Evolutionary conservation across 1,140 invertebrate species (phyloP), one percentile per base, ranked within the genome.

Genomic region (Megathymus violae): DNA sequence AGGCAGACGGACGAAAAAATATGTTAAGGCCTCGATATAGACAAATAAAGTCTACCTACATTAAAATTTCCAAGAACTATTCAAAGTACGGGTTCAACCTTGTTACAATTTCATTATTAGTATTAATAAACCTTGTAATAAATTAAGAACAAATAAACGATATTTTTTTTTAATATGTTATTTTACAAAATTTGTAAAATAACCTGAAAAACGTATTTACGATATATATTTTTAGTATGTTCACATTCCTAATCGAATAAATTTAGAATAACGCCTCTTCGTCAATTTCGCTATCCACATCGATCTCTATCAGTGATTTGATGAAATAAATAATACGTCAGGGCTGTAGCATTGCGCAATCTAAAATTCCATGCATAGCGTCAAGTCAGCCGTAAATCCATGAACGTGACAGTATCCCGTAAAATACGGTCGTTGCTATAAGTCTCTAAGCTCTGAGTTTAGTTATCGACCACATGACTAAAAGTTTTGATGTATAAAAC

Each of bases 351-450:
- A 58, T 58, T 58, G 52, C 52, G 52, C 52, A 58, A 58, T 58
- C 40, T 58, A 58, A 44, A 58, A 58, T 58, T 58, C 52, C 52
- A 36, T 19, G 52, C 52, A 58, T 58, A 58, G 40, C 52, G 41
- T n/a, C 40, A 58, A 58, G 40, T 58, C 52, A 58, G 38, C 41
- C 52, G 52, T 58, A 58, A 58, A 58, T 58, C 52, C 52, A 44
- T 6, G 40, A 58, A 25, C 25, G 52, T 56, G 52, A 56, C 52
- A 56, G 52, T 7, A 56, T 56, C 52, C 41, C 40, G 52, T 44
- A 40, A 58, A 58, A 58, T 58, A 58, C 52, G 52, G 44, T 58
- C 52, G n/a, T 13, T 11, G 22, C 40, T 31, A 40, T 44, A 58
- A 58, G 52, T 34, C 52, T 41, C 22, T 58, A 58, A 58, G 52